Percentiles rank a stretch among this genome's conserved stretches.
Evolutionary conservation across 1,140 invertebrate species (phyloP).

Genomic region (Diorhabda sublineata): DNA sequence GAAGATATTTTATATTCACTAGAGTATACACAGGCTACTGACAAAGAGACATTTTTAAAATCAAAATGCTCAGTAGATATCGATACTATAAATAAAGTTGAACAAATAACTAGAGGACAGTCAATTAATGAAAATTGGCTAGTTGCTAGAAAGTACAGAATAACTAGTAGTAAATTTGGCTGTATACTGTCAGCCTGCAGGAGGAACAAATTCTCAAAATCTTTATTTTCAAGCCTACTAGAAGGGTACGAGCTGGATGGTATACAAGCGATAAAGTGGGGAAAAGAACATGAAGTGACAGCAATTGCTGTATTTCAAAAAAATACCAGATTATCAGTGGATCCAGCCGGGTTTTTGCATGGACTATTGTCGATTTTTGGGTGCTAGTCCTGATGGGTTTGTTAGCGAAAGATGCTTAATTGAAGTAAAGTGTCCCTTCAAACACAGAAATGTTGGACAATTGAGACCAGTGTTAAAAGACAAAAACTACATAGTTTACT

Average conservation of each 20-base stretch:
- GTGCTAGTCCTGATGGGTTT: conserved; percentile 9
- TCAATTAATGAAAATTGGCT: conserved; percentile 22
- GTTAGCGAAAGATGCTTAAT: conserved; percentile 4
- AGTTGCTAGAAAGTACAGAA: conserved; percentile 15
- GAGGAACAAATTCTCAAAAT: conserved; percentile 18
- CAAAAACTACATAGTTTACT: conserved; percentile 8
- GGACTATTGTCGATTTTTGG: too few species aligned
- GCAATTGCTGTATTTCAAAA: too few species aligned
- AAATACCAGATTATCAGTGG: too few species aligned
- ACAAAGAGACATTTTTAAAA: conserved; percentile 14
- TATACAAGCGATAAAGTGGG: conserved; percentile 16
- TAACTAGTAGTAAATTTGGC: conserved; percentile 24
- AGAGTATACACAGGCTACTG: not conserved
- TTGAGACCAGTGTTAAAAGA: not conserved
- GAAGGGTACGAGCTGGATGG: conserved; percentile 21
- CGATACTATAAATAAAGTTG: not conserved
- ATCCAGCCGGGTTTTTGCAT: too few species aligned
- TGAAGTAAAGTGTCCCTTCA: conserved; percentile 15
- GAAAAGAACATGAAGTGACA: conserved; percentile 11
- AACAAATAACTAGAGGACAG: conserved; percentile 17
- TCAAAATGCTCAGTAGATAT: conserved; percentile 7
- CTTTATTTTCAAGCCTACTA: conserved; percentile 16
- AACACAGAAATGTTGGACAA: conserved; percentile 1
- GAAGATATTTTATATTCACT: conserved; percentile 13
- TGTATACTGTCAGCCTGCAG: conserved; percentile 16